Percentiles rank a stretch among this genome's conserved stretches.
Conservation (phyloP, 2,113 vertebrate species). For the Sinocyclocheilus maitianheensis region DNA sequence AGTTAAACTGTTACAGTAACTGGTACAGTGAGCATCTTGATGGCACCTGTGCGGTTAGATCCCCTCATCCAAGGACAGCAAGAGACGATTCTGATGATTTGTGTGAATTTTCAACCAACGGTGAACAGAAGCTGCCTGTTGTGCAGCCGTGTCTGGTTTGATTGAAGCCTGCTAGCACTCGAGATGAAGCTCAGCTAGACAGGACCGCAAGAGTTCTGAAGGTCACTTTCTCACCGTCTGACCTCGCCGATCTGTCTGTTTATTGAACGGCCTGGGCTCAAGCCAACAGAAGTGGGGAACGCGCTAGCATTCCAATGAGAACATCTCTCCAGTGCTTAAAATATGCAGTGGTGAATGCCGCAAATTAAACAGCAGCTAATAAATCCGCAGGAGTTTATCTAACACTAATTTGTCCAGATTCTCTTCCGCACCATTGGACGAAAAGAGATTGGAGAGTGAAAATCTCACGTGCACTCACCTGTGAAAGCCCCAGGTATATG, state of each 20-base stretch:
- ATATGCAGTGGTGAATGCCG: constrained; percentile 64
- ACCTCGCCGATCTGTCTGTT: constrained; percentile 65
- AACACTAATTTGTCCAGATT: constrained; percentile 70
- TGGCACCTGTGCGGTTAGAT: neutral
- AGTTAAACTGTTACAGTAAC: neutral
- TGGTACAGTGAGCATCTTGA: neutral
- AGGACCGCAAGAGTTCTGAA: constrained; percentile 66
- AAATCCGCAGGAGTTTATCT: constrained; percentile 69
- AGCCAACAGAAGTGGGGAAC: constrained; percentile 53
- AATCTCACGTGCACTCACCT: constrained; percentile 82
- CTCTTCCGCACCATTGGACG: constrained; percentile 59
- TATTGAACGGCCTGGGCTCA: constrained; percentile 64
- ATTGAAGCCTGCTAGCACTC: constrained; percentile 55
- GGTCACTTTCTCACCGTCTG: constrained; percentile 58
- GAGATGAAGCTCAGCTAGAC: constrained; percentile 45
- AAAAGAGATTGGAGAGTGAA: constrained; percentile 17
- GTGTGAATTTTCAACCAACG: constrained; percentile 15
- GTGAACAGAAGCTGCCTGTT: constrained; percentile 51
- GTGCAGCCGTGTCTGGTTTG: constrained; percentile 39
- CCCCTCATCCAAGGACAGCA: constrained; percentile 2
- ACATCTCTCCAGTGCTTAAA: constrained; percentile 56
- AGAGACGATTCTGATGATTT: neutral
- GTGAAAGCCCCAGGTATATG: constrained; percentile 98
- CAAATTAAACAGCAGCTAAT: constrained; percentile 65
- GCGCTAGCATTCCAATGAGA: constrained; percentile 46